phyloP scores from a whole-genome alignment of 2,113 vertebrate species.

The Proteles cristata region DNA sequence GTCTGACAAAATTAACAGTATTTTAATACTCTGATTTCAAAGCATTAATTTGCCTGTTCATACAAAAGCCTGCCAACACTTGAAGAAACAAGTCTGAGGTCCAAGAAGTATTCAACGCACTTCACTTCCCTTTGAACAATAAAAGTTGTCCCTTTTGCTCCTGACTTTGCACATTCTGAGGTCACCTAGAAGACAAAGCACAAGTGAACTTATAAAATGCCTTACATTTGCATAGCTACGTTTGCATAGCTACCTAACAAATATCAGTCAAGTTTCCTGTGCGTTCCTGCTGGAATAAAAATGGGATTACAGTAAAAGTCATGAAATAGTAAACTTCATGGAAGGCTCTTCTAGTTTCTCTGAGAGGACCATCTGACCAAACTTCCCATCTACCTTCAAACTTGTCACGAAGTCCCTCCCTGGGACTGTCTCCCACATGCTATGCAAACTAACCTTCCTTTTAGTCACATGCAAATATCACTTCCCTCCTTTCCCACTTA shows the following conservation, averaged over 20 bases:
- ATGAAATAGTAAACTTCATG: neutral
- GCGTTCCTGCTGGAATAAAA: neutral
- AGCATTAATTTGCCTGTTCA: neutral
- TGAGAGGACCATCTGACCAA: neutral
- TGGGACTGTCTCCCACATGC: neutral
- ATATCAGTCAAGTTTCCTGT: neutral
- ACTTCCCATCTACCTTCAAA: neutral
- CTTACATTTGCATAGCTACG: neutral
- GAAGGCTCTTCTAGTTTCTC: neutral
- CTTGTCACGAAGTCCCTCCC: neutral
- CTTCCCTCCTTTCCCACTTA: neutral
- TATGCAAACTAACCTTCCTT: neutral
- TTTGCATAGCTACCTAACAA: neutral
- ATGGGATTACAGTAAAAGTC: neutral
- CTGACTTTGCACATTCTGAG: neutral
- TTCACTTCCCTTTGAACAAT: neutral
- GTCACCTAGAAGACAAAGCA: neutral
- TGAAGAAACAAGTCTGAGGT: neutral
- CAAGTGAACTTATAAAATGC: neutral
- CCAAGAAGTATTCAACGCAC: neutral
- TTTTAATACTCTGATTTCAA: conserved; percentile 19
- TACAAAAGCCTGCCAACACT: neutral
- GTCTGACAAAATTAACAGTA: neutral
- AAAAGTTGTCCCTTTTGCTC: neutral
- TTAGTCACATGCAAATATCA: neutral